These are phyloP conservation scores for Phoeniculus purpureus DNA, from an alignment of 2,797 vertebrate species.

Conservation along the genomic window DNA sequence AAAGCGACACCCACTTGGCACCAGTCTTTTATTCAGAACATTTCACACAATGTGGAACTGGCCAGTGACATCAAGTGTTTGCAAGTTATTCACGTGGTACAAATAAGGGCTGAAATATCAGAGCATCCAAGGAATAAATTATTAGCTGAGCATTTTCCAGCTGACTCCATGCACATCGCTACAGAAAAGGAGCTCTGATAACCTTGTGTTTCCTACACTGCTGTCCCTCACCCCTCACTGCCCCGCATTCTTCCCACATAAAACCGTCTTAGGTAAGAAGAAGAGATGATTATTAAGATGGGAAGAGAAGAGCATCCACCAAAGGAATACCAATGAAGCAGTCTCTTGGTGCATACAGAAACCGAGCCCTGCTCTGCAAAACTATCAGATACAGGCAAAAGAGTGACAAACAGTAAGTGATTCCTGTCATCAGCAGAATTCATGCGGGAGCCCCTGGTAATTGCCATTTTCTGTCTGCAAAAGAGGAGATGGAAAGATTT, in stretches of 20 bases:
- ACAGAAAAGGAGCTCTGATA: not conserved
- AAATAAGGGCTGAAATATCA: constrained; percentile 11
- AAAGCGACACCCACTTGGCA: not conserved
- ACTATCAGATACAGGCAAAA: constrained; percentile 29
- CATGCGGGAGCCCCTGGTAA: not conserved
- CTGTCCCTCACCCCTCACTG: constrained; percentile 27
- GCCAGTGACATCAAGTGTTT: not conserved
- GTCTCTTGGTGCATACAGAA: not conserved
- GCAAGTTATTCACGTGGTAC: not conserved
- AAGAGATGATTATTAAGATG: constrained; percentile 72
- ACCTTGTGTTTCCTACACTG: constrained; percentile 29
- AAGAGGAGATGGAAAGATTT: constrained; percentile 23
- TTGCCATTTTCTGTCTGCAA: constrained; percentile 20
- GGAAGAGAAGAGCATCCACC: constrained; percentile 20
- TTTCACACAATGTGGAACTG: not conserved
- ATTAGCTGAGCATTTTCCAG: not conserved
- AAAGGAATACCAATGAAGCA: constrained; percentile 67
- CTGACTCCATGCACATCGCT: not conserved
- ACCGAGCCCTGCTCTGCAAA: constrained; percentile 4
- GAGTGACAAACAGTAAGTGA: constrained; percentile 47
- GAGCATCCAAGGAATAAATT: not conserved
- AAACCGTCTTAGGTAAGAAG: constrained; percentile 50
- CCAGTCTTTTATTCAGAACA: not conserved
- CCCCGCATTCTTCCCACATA: constrained; percentile 16
- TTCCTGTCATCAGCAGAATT: constrained; percentile 46